phyloP scores from a whole-genome alignment of 2,113 vertebrate species.

The Buteo buteo region DNA sequence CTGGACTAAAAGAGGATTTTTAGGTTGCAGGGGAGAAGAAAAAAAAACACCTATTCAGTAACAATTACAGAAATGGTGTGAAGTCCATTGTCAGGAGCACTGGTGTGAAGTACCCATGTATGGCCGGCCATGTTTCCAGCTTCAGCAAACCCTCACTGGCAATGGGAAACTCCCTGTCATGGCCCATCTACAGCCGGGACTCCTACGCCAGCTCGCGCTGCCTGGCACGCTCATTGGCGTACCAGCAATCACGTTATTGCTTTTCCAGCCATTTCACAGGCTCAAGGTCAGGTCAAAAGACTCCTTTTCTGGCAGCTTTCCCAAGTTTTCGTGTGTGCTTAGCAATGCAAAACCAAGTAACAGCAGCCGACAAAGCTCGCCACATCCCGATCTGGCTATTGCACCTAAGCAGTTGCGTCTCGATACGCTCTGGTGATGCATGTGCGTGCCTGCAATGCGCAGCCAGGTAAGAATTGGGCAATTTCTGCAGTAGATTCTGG shows the following conservation, averaged over 20 bases:
- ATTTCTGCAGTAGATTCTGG: neutral
- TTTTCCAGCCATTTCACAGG: neutral
- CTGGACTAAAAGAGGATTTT: neutral
- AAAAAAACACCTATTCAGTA: neutral
- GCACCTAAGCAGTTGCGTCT: neutral
- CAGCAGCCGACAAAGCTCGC: accelerated
- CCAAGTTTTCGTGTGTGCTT: neutral
- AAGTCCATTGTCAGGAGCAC: neutral
- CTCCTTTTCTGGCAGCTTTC: neutral
- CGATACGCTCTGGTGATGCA: accelerated
- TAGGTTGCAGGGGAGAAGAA: neutral
- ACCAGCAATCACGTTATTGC: neutral
- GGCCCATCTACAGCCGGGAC: neutral
- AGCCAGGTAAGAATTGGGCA: neutral
- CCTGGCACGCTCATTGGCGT: neutral
- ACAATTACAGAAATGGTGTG: neutral
- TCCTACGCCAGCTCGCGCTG: accelerated
- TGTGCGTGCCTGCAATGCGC: neutral
- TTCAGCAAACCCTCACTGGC: neutral
- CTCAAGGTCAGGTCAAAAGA: neutral
- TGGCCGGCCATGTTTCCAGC: neutral
- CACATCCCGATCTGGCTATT: accelerated
- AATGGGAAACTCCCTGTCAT: neutral
- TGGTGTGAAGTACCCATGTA: neutral
- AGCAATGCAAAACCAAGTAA: neutral